Evolutionary conservation across 53 echinoderm and acorn worm genomes (phyloP).

Genomic region (Echinarachnius parma): DNA sequence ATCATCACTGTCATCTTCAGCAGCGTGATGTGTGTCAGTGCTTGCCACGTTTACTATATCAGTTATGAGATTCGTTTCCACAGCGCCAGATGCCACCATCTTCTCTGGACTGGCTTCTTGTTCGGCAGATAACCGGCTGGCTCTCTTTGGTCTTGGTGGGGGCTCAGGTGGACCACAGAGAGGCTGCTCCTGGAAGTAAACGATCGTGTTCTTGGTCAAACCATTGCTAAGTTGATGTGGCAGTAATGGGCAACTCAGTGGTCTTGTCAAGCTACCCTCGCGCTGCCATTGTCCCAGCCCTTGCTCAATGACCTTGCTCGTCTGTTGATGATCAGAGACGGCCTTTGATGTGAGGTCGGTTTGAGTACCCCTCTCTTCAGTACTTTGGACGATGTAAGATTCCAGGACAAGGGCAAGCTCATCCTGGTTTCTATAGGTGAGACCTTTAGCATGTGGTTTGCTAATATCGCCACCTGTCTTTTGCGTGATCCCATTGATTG

Average conservation of each 20-base stretch:
- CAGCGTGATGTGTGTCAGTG: too few relatives aligned
- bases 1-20: not conserved
- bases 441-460: too few relatives aligned
- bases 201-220: conserved; percentile 6
- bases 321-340: not conserved
- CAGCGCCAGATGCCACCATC: not conserved
- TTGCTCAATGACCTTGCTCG: not conserved
- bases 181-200: conserved; percentile 36
- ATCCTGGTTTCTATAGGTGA: too few relatives aligned
- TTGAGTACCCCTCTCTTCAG: not conserved
- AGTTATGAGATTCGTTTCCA: not conserved
- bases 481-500: too few relatives aligned
- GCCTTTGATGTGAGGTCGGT: not conserved
- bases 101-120: not conserved
- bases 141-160: not conserved
- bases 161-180: not conserved
- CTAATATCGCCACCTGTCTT: too few relatives aligned
- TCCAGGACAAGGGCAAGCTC: too few relatives aligned
- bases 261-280: conserved; percentile 25
- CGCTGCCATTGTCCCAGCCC: conserved; percentile 2
- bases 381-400: too few relatives aligned
- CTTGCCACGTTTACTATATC: too few relatives aligned
- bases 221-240: conserved; percentile 7
- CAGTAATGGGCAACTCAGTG: conserved; percentile 34
- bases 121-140: not conserved